Evolutionary conservation across 2,113 vertebrate species (phyloP), one percentile per base, ranked within the genome.

Genomic region (Quiscalus mexicanus): DNA sequence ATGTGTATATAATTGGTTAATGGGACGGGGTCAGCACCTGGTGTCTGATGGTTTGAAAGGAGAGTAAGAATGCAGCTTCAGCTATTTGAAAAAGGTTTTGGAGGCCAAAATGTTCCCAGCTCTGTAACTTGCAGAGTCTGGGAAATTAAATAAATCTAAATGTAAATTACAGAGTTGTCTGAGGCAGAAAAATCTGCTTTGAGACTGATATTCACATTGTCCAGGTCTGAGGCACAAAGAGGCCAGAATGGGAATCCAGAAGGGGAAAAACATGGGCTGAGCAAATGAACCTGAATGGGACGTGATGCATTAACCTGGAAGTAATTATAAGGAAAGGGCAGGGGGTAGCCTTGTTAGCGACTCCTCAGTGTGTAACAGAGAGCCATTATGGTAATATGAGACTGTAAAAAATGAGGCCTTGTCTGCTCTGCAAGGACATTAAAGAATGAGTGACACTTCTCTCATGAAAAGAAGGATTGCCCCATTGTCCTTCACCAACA

Each of bases 61-160:
- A 95, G 95, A 73, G 88, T 90, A 91, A 93, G 96, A 97, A 96
- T 93, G 81, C 92, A 97, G 89, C 90, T 97, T 96, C 93, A 90
- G 97, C 95, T 97, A 65, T 98, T 96, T 97, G 93, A 97, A 97
- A 97, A 97, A 91, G 33, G 92, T 95, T 97, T 97, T 84, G 44
- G 37, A 96, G 97, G 96, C 96, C 97, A 97, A 95, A 96, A 95
- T 88, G 90, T 97, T 97, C 96, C 96, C 94, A 84, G 87, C 70
- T 97, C 30, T 15, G 91, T 96, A 97, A 96, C 94, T 97, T 97
- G 94, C 90, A 79, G 70, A 95, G 90, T 93, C 93, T 97, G 81
- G 97, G 96, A 98, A 98, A 97, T 98, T 97, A 98, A 97, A 97
- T 96, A 95, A 97, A 95, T 97, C 73, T 96, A 94, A 98, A 97